Conservation (phyloP, 2,113 vertebrate species). For the Petaurus breviceps region DNA sequence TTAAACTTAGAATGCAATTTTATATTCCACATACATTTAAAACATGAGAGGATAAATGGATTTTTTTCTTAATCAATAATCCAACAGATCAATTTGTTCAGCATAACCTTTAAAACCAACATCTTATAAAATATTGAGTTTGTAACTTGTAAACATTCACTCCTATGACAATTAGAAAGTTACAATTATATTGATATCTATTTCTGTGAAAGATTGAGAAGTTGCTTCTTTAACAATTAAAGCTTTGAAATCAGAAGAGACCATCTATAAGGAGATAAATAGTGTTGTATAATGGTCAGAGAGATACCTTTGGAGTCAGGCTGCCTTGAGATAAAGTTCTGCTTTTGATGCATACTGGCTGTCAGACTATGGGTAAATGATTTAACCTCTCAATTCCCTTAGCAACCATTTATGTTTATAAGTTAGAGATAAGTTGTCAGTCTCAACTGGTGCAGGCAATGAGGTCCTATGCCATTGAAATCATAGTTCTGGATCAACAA, state of each 20-base stretch:
- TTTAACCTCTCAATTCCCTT: not conserved
- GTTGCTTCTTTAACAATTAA: constrained; percentile 45
- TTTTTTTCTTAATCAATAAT: too few relatives aligned
- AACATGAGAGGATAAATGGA: too few relatives aligned
- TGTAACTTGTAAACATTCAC: not conserved
- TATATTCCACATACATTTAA: too few relatives aligned
- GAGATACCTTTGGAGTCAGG: not conserved
- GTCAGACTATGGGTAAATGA: not conserved
- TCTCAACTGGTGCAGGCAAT: not conserved
- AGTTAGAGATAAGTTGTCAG: not conserved
- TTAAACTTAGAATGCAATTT: too few relatives aligned
- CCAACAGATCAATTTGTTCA: not conserved
- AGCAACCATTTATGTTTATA: not conserved
- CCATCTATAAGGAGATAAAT: not conserved
- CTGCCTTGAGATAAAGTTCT: not conserved
- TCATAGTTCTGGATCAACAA: not conserved
- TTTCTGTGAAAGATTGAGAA: constrained; percentile 65
- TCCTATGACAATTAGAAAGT: constrained; percentile 1
- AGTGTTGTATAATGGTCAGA: not conserved
- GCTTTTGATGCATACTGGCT: not conserved
- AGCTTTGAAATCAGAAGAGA: constrained; percentile 55
- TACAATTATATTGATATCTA: constrained; percentile 55
- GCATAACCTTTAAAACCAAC: not conserved
- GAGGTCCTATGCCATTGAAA: not conserved
- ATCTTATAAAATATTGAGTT: not conserved